Percentiles rank a stretch among this genome's conserved stretches.
These are phyloP conservation scores for Drosophila anomelani DNA, from an alignment of 2,888 invertebrate species.

Conservation along the genomic window DNA sequence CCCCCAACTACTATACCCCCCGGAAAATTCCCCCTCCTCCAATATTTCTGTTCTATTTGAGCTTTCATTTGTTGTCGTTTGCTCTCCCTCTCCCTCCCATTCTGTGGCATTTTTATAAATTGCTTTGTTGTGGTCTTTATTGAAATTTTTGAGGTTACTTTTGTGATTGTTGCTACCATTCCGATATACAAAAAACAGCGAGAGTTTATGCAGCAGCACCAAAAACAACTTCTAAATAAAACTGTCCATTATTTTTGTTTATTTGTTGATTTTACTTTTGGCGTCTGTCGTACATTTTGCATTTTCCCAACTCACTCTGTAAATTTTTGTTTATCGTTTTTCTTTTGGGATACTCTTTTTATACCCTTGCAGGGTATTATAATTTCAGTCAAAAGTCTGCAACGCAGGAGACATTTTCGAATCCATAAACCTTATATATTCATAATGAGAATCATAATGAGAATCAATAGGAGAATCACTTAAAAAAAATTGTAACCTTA, in stretches of 20 bases:
- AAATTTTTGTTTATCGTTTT: conserved; percentile 23
- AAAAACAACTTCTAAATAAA: conserved; percentile 61
- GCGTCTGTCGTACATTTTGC: conserved; percentile 68
- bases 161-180: conserved; percentile 78
- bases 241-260: conserved; percentile 77
- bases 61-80: conserved; percentile 58
- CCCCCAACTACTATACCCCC: conserved; percentile 15
- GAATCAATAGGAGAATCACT: no score
- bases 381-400: no score
- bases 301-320: conserved; percentile 48
- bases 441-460: no score
- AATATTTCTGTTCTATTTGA: conserved; percentile 66
- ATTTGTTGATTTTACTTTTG: conserved; percentile 68
- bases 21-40: conserved; percentile 1
- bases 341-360: conserved; percentile 4
- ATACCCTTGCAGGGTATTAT: no score
- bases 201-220: conserved; percentile 12
- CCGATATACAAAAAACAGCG: conserved; percentile 30
- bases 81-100: not conserved
- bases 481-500: no score
- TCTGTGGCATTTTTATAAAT: conserved; percentile 78
- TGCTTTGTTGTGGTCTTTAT: conserved; percentile 82
- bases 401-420: no score
- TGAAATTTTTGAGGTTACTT: conserved; percentile 81
- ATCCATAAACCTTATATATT: no score